A percentile compares a stretch with the other conserved stretches of the same genome.
These are phyloP conservation scores for Xenopus petersii DNA, from an alignment of 2,797 vertebrate genomes.

Conservation along the genomic window DNA sequence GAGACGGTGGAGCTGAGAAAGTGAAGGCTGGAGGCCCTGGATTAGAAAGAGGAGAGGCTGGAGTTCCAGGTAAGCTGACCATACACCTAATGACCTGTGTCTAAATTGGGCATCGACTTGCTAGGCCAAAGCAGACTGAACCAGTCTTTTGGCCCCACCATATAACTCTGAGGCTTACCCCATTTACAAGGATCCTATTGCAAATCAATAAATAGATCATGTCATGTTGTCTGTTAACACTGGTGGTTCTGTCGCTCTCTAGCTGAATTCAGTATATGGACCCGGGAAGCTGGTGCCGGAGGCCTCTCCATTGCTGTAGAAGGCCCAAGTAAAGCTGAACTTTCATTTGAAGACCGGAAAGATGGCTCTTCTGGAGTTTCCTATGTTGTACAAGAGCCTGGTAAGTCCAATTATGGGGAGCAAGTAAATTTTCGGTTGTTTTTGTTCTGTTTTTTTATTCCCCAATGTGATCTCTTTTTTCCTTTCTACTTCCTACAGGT, in stretches of 20 bases:
- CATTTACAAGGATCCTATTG: too few species aligned
- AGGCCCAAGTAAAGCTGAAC: constrained; percentile 93
- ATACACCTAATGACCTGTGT: too few species aligned
- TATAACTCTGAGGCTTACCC: too few species aligned
- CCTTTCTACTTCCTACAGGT: constrained; percentile 66
- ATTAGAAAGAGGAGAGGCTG: constrained; percentile 83
- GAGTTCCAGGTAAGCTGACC: constrained; percentile 78
- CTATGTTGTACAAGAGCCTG: constrained; percentile 91
- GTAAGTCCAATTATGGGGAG: constrained; percentile 58
- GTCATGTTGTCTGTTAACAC: too few species aligned
- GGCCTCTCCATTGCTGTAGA: constrained; percentile 91
- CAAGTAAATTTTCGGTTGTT: too few species aligned
- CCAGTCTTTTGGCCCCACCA: too few species aligned
- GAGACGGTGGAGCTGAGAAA: constrained; percentile 89
- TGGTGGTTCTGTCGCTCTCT: constrained; percentile 14
- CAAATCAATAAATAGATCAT: too few species aligned
- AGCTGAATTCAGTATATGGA: constrained; percentile 98
- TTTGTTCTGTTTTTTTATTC: too few species aligned
- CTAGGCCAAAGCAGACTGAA: too few species aligned
- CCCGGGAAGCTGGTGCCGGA: constrained; percentile 90
- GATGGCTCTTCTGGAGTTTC: constrained; percentile 92
- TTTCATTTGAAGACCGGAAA: constrained; percentile 84
- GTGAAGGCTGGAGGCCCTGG: constrained; percentile 90
- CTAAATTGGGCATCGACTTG: too few species aligned
- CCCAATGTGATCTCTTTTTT: too few species aligned